These are phyloP conservation scores for Pipistrellus pipistrellus DNA, from an alignment of 2,797 vertebrate genomes.

Conservation along the genomic window DNA sequence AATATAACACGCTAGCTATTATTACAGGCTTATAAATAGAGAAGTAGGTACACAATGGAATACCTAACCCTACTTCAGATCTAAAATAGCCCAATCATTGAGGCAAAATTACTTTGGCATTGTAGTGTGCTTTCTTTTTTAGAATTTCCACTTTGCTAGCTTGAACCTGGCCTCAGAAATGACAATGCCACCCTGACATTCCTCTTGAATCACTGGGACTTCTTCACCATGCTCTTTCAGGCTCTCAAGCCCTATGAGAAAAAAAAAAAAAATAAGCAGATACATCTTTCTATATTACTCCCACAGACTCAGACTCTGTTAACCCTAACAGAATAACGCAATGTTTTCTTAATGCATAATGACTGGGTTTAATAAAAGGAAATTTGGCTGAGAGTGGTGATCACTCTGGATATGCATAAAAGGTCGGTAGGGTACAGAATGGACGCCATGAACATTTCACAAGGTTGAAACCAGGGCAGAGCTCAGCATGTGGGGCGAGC, in stretches of 20 bases:
- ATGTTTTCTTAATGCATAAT: slow-evolving; percentile 45
- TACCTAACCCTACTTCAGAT: neutral
- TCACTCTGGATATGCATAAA: slow-evolving; percentile 50
- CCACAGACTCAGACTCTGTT: neutral
- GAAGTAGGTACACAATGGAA: neutral
- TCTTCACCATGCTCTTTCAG: neutral
- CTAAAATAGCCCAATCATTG: neutral
- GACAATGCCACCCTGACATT: neutral
- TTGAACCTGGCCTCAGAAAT: slow-evolving; percentile 12
- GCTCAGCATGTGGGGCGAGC: slow-evolving; percentile 61
- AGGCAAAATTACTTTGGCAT: slow-evolving; percentile 11
- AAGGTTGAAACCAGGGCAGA: slow-evolving; percentile 78
- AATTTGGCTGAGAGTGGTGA: slow-evolving; percentile 8
- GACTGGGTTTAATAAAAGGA: slow-evolving; percentile 61
- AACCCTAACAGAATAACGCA: slow-evolving; percentile 43
- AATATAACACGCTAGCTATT: neutral
- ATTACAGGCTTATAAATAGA: neutral
- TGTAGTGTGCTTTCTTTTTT: neutral
- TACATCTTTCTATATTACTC: neutral
- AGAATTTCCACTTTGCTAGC: slow-evolving; percentile 2
- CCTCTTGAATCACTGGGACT: neutral
- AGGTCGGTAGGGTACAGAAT: slow-evolving; percentile 28
- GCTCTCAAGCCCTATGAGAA: neutral
- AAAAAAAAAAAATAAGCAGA: neutral
- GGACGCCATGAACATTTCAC: slow-evolving; percentile 55